phyloP scores from a whole-genome alignment of 2,888 invertebrate genomes.

The Lycaena phlaeas region DNA sequence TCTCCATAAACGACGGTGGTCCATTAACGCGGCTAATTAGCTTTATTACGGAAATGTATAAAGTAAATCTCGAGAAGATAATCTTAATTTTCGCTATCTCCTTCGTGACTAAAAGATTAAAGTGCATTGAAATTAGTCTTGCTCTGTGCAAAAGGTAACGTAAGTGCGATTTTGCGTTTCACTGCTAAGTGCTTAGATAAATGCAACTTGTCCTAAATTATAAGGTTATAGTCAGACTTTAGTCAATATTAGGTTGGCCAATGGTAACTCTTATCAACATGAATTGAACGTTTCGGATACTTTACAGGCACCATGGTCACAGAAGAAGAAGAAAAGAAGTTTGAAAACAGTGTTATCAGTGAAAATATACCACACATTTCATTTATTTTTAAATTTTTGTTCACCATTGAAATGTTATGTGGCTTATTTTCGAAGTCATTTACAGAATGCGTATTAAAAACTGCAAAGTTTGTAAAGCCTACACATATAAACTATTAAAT shows the following conservation, averaged over 20 bases:
- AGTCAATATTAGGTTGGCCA: constrained; percentile 1
- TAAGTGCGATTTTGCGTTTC: constrained; percentile 3
- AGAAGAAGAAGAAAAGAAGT: no score
- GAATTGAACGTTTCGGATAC: no score
- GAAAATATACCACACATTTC: no score
- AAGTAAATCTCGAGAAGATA: neutral
- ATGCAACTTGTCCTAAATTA: constrained; percentile 6
- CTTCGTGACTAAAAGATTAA: neutral
- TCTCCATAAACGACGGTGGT: neutral
- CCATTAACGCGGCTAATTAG: no score
- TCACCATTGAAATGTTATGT: no score
- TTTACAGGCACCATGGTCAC: no score
- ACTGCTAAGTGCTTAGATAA: constrained; percentile 10
- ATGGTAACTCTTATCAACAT: neutral
- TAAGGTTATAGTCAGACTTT: neutral
- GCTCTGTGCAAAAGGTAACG: neutral
- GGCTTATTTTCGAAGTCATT: no score
- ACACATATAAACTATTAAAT: neutral
- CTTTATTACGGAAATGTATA: no score
- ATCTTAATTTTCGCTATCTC: neutral
- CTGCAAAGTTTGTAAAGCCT: neutral
- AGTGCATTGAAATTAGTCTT: neutral
- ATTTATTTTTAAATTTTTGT: no score
- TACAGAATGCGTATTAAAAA: no score
- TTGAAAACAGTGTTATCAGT: no score